These are phyloP conservation scores for Morus bassanus DNA, from an alignment of 2,797 vertebrate genomes.

Conservation along the genomic window DNA sequence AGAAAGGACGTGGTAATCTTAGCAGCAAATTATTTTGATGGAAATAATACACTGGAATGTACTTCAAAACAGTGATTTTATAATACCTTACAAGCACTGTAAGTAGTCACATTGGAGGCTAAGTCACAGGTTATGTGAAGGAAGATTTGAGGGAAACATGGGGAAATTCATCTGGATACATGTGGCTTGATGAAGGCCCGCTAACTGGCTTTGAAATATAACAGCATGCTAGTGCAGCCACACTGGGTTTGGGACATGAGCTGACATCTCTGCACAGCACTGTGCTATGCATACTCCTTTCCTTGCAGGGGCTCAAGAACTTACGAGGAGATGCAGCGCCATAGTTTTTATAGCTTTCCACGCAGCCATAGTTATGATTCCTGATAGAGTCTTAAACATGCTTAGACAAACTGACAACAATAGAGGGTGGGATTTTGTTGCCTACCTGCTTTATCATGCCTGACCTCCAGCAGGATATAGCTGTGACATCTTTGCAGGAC, in stretches of 20 bases:
- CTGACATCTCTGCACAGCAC: background rate
- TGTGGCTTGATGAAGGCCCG: fast-evolving
- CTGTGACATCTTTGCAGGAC: background rate
- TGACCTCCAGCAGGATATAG: background rate
- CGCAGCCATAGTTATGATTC: fast-evolving
- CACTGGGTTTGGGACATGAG: background rate
- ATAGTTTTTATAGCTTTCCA: background rate
- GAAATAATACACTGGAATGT: background rate
- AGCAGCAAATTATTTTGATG: background rate
- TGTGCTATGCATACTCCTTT: background rate
- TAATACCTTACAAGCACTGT: background rate
- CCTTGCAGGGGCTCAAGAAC: background rate
- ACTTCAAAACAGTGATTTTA: background rate
- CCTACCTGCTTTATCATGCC: background rate
- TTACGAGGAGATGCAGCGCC: background rate
- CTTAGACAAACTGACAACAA: background rate
- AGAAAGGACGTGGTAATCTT: background rate
- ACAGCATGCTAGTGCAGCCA: fast-evolving
- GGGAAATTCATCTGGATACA: background rate
- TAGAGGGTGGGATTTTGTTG: background rate
- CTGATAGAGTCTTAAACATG: background rate
- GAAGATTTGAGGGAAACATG: background rate
- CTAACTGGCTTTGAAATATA: background rate
- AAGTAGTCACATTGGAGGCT: background rate
- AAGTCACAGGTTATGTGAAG: background rate